phyloP scores from a whole-genome alignment of 2,797 vertebrate genomes.

The Ara ararauna region DNA sequence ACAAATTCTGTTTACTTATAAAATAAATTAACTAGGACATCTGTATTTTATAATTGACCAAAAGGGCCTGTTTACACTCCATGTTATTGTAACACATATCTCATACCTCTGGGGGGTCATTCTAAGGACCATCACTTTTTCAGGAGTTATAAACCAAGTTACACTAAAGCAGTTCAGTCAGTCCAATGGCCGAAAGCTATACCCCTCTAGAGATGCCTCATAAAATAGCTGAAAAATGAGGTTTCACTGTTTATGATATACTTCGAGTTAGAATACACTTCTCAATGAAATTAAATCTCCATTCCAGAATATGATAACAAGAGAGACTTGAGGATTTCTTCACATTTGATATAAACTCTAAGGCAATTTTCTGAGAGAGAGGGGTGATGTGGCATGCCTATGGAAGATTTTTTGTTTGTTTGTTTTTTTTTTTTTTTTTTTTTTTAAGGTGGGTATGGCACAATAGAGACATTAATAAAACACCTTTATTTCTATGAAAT shows the following conservation, averaged over 20 bases:
- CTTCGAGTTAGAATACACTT: not conserved
- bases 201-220: not conserved
- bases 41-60: not conserved
- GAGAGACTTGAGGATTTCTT: not conserved
- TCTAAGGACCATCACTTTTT: not conserved
- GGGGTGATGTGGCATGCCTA: not conserved
- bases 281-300: not conserved
- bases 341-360: not conserved
- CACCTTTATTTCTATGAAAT: not conserved
- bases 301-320: not conserved
- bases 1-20: not conserved
- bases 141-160: not conserved
- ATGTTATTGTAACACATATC: not conserved
- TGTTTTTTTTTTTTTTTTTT: not conserved
- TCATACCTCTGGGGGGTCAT: not conserved
- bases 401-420: not conserved
- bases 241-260: not conserved
- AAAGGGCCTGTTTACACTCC: not conserved
- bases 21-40: not conserved
- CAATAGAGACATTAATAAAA: not conserved
- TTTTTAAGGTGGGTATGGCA: not conserved
- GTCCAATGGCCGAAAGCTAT: not conserved
- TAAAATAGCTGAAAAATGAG: not conserved
- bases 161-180: not conserved
- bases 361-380: not conserved